phyloP scores from a whole-genome alignment of 2,113 vertebrate genomes.

The Myrmecophaga tridactyla region DNA sequence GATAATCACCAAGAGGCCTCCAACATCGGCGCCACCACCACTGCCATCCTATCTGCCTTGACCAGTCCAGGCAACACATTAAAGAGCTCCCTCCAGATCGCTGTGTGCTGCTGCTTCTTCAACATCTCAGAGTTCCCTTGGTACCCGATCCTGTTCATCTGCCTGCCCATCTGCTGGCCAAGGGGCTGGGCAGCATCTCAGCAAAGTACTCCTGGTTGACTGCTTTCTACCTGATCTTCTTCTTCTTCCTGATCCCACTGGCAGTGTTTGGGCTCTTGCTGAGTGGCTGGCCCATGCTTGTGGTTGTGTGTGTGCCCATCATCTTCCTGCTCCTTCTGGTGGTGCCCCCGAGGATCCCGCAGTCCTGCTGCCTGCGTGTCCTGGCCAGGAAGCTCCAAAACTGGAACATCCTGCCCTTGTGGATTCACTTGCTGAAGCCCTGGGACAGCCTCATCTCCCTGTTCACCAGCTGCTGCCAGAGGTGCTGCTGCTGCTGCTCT shows the following conservation, averaged over 20 bases:
- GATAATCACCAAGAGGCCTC: conserved; percentile 95
- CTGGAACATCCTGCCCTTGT: conserved; percentile 92
- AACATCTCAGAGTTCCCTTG: conserved; percentile 94
- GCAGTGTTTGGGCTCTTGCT: conserved; percentile 90
- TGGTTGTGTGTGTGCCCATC: conserved; percentile 90
- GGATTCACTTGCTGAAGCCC: conserved; percentile 91
- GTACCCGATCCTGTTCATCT: conserved; percentile 92
- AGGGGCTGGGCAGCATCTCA: conserved; percentile 89
- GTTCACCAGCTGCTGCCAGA: conserved; percentile 76
- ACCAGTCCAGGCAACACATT: conserved; percentile 92
- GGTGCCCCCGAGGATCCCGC: conserved; percentile 88
- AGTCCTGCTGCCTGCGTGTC: conserved; percentile 80
- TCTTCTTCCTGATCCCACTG: conserved; percentile 91
- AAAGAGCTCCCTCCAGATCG: conserved; percentile 92
- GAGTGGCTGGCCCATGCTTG: conserved; percentile 92
- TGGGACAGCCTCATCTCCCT: conserved; percentile 87
- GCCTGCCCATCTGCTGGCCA: conserved; percentile 92
- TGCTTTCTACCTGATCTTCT: conserved; percentile 88
- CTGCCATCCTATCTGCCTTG: conserved; percentile 94
- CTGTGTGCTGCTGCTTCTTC: conserved; percentile 98
- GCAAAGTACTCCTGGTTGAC: conserved; percentile 97
- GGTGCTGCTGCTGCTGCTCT: conserved; percentile 89
- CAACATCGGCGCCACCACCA: conserved; percentile 98
- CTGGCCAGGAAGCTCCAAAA: conserved; percentile 86
- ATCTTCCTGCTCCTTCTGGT: conserved; percentile 76